Percentiles rank a stretch among this genome's conserved stretches.
Evolutionary conservation across 2,888 invertebrate species (phyloP).

Genomic region (Cerceris rybyensis): DNA sequence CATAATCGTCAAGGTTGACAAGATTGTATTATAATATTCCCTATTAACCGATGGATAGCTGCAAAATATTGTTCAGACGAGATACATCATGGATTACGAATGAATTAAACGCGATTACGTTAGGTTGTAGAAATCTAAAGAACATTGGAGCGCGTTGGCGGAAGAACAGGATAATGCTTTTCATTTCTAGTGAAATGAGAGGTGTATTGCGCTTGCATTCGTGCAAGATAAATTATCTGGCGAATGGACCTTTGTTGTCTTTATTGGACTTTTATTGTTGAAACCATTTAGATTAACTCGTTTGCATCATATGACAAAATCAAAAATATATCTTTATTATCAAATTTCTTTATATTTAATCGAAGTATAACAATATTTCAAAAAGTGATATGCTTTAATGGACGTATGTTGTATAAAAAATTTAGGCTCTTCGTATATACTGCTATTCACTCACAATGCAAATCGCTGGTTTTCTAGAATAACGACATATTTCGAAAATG

Average conservation of each 20-base stretch:
- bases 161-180: background rate
- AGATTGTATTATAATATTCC: conserved; percentile 26
- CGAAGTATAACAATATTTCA: too few relatives aligned
- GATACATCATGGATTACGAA: background rate
- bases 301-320: too few relatives aligned
- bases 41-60: conserved; percentile 2
- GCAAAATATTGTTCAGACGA: conserved; percentile 30
- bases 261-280: background rate
- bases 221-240: background rate
- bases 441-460: too few relatives aligned
- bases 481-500: too few relatives aligned
- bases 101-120: conserved; percentile 17
- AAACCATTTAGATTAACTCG: too few relatives aligned
- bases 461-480: too few relatives aligned
- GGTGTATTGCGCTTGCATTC: background rate
- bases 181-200: background rate
- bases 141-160: background rate
- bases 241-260: background rate
- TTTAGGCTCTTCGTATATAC: too few relatives aligned
- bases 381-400: too few relatives aligned
- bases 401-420: too few relatives aligned
- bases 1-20: conserved; percentile 34
- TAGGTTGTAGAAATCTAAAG: background rate
- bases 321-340: too few relatives aligned
- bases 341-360: too few relatives aligned